Conservation (phyloP, 2,888 invertebrate species). For the Nomada goodeniana region DNA sequence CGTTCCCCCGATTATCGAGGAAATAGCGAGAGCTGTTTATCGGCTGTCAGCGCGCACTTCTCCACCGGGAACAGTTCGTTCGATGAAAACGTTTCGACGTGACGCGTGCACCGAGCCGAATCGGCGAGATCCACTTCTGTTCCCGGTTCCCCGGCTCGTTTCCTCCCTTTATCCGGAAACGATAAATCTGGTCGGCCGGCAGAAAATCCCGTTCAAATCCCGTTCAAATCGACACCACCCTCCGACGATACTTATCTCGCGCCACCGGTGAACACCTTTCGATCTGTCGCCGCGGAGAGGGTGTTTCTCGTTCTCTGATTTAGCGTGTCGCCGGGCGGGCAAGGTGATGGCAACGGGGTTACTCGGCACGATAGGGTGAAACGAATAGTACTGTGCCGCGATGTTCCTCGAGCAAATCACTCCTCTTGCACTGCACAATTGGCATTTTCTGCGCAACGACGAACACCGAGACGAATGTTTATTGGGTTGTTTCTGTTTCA, state of each 20-base stretch:
- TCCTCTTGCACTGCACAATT: too few relatives aligned
- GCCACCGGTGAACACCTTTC: slow-evolving; percentile 4
- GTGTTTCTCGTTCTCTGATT: background rate
- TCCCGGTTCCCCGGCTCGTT: background rate
- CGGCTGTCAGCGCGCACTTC: slow-evolving; percentile 10
- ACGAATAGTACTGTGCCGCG: too few relatives aligned
- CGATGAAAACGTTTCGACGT: slow-evolving; percentile 23
- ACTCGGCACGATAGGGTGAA: too few relatives aligned
- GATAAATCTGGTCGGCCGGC: slow-evolving; percentile 14
- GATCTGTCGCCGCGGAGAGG: background rate
- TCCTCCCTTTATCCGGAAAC: slow-evolving; percentile 4
- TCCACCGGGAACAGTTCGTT: slow-evolving; percentile 1
- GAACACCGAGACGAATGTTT: too few relatives aligned
- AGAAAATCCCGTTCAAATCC: slow-evolving; percentile 12
- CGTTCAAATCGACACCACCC: background rate
- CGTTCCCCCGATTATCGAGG: slow-evolving; percentile 10
- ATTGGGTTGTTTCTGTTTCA: too few relatives aligned
- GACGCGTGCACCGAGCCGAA: slow-evolving; percentile 3
- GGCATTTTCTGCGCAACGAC: too few relatives aligned
- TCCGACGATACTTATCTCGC: slow-evolving; percentile 15
- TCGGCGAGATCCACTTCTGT: background rate
- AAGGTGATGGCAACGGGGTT: too few relatives aligned
- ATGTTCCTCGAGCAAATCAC: too few relatives aligned
- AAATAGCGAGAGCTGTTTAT: slow-evolving; percentile 13
- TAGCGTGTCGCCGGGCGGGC: background rate